phyloP scores from a whole-genome alignment of 2,888 invertebrate species.

The Coenonympha arcania region DNA sequence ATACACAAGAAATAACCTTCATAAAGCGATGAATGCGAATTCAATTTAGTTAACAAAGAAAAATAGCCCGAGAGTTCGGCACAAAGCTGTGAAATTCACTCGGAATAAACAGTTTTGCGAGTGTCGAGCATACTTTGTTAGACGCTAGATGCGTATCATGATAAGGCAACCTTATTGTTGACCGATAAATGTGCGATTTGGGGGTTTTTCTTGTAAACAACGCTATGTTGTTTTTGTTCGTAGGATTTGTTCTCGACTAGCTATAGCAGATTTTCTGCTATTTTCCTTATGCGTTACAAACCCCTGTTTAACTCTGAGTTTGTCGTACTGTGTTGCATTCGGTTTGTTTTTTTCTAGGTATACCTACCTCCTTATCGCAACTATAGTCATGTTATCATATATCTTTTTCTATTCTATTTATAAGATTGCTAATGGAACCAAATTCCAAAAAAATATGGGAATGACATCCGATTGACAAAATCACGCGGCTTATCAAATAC shows the following conservation, averaged over 20 bases:
- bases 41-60: slow-evolving; percentile 62
- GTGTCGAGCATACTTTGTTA: slow-evolving; percentile 17
- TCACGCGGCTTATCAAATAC: too few species aligned
- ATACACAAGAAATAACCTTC: slow-evolving; percentile 45
- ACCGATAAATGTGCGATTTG: background rate
- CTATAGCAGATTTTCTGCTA: too few species aligned
- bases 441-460: too few species aligned
- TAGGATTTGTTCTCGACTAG: background rate
- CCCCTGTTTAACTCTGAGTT: background rate
- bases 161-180: background rate
- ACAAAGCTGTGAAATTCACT: slow-evolving; percentile 29
- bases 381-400: too few species aligned
- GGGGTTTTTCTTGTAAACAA: background rate
- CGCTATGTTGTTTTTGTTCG: background rate
- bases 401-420: too few species aligned
- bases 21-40: slow-evolving; percentile 56
- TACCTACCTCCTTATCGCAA: too few species aligned
- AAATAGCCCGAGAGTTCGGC: slow-evolving; percentile 40
- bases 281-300: background rate
- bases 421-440: too few species aligned
- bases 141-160: slow-evolving; percentile 6
- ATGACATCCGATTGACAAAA: too few species aligned
- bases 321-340: too few species aligned
- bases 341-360: too few species aligned
- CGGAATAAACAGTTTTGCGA: slow-evolving; percentile 40